Conservation (phyloP, 1,140 invertebrate genomes). For the Drosophila repleta region DNA sequence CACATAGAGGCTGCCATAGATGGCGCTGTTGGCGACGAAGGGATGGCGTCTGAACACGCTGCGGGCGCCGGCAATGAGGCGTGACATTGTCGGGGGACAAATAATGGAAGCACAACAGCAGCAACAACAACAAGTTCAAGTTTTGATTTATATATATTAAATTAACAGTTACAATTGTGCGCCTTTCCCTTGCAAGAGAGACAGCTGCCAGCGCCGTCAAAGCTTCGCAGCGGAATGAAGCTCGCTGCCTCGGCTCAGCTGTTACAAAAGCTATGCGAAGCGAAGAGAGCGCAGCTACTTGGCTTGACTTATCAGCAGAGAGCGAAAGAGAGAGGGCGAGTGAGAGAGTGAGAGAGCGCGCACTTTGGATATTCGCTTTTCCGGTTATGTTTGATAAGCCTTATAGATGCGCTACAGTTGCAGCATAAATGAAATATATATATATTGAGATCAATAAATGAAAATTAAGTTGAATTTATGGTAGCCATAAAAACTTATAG, state of each 20-base stretch:
- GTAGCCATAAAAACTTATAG: not conserved
- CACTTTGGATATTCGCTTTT: slow-evolving; percentile 20
- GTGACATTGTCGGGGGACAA: slow-evolving; percentile 44
- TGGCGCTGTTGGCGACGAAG: slow-evolving; percentile 88
- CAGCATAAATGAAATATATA: not conserved
- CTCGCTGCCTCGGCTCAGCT: slow-evolving; percentile 21
- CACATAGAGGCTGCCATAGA: slow-evolving; percentile 91
- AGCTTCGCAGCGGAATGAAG: slow-evolving; percentile 35
- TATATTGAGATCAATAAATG: not conserved
- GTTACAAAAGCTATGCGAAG: slow-evolving; percentile 31
- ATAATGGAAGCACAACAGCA: slow-evolving; percentile 1
- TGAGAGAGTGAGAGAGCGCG: not conserved
- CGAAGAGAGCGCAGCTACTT: slow-evolving; percentile 12
- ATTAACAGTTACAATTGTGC: slow-evolving; percentile 31
- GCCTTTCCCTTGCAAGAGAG: slow-evolving; percentile 10
- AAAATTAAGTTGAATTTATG: not conserved
- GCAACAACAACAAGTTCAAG: slow-evolving; percentile 16
- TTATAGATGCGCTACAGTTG: not conserved
- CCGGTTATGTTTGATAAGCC: slow-evolving; percentile 18
- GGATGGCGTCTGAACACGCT: slow-evolving; percentile 85
- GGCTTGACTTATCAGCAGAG: slow-evolving; percentile 18
- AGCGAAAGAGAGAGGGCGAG: not conserved
- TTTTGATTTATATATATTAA: slow-evolving; percentile 40
- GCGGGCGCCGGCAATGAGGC: slow-evolving; percentile 50
- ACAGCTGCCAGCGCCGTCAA: slow-evolving; percentile 30